A percentile compares a stretch with the other conserved stretches of the same genome.
Conservation (phyloP, 2,888 invertebrate genomes). For the Epistrophe grossulariae region DNA sequence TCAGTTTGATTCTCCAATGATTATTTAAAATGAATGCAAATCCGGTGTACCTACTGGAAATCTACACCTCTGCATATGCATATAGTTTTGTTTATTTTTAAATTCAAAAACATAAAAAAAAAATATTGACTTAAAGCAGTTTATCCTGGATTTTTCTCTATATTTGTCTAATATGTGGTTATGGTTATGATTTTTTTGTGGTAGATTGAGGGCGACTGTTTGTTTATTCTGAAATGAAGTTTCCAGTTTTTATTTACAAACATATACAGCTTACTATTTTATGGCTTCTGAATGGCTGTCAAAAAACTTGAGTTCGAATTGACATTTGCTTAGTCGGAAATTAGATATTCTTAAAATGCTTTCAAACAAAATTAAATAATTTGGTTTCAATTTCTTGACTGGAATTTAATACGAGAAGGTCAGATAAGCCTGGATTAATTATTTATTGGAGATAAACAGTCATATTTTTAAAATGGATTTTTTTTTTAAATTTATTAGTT, state of each 20-base stretch:
- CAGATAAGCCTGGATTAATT: too few relatives aligned
- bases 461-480: too few relatives aligned
- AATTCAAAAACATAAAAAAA: neutral
- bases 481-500: too few relatives aligned
- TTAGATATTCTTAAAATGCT: too few relatives aligned
- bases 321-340: too few relatives aligned
- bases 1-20: constrained; percentile 29
- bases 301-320: neutral
- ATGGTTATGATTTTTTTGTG: neutral
- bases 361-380: too few relatives aligned
- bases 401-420: too few relatives aligned
- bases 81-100: constrained; percentile 25
- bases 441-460: too few relatives aligned
- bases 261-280: neutral
- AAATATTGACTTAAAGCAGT: constrained; percentile 20
- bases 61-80: constrained; percentile 3
- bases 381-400: too few relatives aligned
- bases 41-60: constrained; percentile 63
- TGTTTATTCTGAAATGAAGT: neutral
- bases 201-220: neutral
- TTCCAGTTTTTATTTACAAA: neutral
- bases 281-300: neutral
- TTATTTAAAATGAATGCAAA: constrained; percentile 39
- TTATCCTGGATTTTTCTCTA: constrained; percentile 49
- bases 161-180: constrained; percentile 6